A percentile compares a stretch with the other conserved stretches of the same genome.
Conservation (phyloP, 1,140 invertebrate species). For the Mya arenaria region DNA sequence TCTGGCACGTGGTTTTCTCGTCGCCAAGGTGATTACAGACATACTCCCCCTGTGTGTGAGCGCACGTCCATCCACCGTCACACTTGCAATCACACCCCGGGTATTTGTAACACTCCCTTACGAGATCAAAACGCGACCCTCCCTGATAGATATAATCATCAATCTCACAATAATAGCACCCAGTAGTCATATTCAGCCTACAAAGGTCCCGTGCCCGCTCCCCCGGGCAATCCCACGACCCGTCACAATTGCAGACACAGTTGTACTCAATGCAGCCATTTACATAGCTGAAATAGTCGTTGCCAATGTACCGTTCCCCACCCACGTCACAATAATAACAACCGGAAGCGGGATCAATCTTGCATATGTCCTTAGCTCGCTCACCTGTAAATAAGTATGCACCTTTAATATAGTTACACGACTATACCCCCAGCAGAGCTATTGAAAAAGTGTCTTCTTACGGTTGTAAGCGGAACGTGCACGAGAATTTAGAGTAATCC, state of each 20-base stretch:
- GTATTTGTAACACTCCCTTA: slow-evolving; percentile 60
- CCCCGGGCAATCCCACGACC: slow-evolving; percentile 65
- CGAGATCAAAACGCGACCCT: slow-evolving; percentile 63
- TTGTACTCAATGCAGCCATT: slow-evolving; percentile 64
- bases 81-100: slow-evolving; percentile 62
- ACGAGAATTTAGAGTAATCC: too few relatives aligned
- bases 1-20: slow-evolving; percentile 3
- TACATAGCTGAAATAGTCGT: slow-evolving; percentile 59
- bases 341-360: slow-evolving; percentile 3
- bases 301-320: slow-evolving; percentile 56
- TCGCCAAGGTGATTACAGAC: slow-evolving; percentile 40
- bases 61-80: slow-evolving; percentile 68
- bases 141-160: slow-evolving; percentile 59
- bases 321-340: slow-evolving; percentile 55
- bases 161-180: slow-evolving; percentile 53
- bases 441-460: too few relatives aligned
- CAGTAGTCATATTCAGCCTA: slow-evolving; percentile 12
- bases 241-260: slow-evolving; percentile 65
- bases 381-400: too few relatives aligned
- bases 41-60: slow-evolving; percentile 50
- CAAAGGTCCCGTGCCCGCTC: slow-evolving; percentile 61
- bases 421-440: too few relatives aligned
- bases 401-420: too few relatives aligned
- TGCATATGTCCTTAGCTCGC: neutral
- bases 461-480: too few relatives aligned